A percentile compares a stretch with the other conserved stretches of the same genome.
Conservation (phyloP, 2,888 invertebrate species). For the Epinotia brunnichana region DNA sequence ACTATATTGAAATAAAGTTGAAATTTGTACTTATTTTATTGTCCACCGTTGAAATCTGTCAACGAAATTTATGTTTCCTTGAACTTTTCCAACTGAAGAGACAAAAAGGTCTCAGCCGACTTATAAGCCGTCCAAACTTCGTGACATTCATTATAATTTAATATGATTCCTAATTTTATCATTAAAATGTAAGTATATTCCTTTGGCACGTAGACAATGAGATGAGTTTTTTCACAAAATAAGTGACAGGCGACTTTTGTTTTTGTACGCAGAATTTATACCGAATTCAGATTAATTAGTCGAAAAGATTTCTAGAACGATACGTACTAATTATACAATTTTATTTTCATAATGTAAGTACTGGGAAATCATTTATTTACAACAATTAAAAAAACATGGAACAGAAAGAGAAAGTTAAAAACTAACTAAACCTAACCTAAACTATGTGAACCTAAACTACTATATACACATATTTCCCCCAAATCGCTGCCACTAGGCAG, state of each 20-base stretch:
- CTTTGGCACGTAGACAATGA: background rate
- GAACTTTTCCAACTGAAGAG: slow-evolving; percentile 1
- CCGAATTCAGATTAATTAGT: too few species aligned
- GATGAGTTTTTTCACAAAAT: slow-evolving; percentile 1
- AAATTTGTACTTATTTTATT: background rate
- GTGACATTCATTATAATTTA: slow-evolving; percentile 15
- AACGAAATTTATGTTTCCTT: background rate
- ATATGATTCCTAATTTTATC: slow-evolving; percentile 11
- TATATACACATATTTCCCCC: too few species aligned
- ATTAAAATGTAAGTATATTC: slow-evolving; percentile 15
- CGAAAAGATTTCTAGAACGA: background rate
- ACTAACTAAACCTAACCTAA: too few species aligned
- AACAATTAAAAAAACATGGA: too few species aligned
- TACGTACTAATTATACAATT: too few species aligned
- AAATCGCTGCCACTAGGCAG: too few species aligned
- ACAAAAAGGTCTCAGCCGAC: background rate
- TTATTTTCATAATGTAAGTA: too few species aligned
- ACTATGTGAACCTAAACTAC: too few species aligned
- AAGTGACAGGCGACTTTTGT: background rate
- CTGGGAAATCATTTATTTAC: too few species aligned
- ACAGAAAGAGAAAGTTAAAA: too few species aligned
- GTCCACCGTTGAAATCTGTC: slow-evolving; percentile 13
- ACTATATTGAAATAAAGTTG: too few species aligned
- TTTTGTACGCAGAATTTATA: too few species aligned
- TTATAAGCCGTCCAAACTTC: slow-evolving; percentile 6